Conservation (phyloP, 2,797 vertebrate species). For the Acanthurus lineatus region DNA sequence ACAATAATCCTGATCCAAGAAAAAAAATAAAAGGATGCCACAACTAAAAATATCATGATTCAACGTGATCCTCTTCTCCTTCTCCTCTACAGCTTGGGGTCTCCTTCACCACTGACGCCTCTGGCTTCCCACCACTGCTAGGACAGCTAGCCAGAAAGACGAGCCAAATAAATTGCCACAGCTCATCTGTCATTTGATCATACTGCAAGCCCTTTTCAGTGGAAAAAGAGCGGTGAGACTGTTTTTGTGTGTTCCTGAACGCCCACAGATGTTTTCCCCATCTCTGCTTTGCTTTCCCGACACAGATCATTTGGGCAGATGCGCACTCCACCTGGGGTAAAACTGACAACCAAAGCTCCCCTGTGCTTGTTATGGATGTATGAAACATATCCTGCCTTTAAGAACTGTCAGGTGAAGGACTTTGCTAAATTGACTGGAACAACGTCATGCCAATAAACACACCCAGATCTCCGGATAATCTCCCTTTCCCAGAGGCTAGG, state of each 20-base stretch:
- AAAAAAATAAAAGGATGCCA: constrained; percentile 35
- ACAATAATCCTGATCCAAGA: constrained; percentile 23
- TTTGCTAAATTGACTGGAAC: constrained; percentile 32
- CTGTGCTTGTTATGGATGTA: constrained; percentile 58
- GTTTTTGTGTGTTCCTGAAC: constrained; percentile 61
- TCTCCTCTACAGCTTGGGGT: constrained; percentile 29
- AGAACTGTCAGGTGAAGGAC: constrained; percentile 49
- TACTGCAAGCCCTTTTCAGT: constrained; percentile 31
- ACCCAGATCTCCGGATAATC: constrained; percentile 34
- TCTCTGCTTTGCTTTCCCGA: constrained; percentile 56
- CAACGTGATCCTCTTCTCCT: constrained; percentile 36
- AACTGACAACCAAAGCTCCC: constrained; percentile 56
- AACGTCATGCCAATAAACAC: constrained; percentile 34
- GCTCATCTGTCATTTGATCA: constrained; percentile 66
- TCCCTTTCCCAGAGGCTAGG: constrained; percentile 32
- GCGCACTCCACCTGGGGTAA: constrained; percentile 69
- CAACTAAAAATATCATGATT: constrained; percentile 56
- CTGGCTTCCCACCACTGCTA: constrained; percentile 50
- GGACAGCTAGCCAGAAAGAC: constrained; percentile 51
- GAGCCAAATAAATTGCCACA: constrained; percentile 48
- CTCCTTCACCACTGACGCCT: constrained; percentile 54
- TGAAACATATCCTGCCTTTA: constrained; percentile 67
- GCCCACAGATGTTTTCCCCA: constrained; percentile 74
- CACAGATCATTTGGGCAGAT: constrained; percentile 72
- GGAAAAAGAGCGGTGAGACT: constrained; percentile 62